Evolutionary conservation across 2,888 invertebrate genomes (phyloP).

Genomic region (Deilephila porcellus): DNA sequence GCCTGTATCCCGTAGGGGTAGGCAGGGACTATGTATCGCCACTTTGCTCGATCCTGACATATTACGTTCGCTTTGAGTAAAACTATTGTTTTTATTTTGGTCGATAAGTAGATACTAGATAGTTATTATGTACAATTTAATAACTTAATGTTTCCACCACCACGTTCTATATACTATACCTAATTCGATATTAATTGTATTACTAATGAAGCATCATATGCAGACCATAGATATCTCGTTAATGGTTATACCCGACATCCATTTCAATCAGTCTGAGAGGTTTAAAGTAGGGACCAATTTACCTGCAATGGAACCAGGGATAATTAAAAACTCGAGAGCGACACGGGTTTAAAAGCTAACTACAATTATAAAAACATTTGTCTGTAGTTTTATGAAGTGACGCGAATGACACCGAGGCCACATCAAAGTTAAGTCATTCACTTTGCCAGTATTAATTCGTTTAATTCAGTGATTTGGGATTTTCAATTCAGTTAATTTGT

Average conservation of each 20-base stretch:
- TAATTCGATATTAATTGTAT: no score
- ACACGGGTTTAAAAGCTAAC: neutral
- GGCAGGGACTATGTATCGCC: no score
- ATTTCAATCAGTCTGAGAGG: conserved; percentile 15
- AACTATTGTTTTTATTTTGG: no score
- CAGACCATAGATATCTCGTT: neutral
- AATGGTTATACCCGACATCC: neutral
- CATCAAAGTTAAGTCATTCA: neutral
- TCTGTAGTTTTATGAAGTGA: neutral
- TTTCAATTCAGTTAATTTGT: no score
- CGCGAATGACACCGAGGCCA: neutral
- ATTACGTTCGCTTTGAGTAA: no score
- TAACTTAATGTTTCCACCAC: no score
- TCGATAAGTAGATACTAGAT: no score
- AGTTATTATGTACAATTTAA: no score
- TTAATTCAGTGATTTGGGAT: neutral
- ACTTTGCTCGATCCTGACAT: no score
- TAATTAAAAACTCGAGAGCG: conserved; percentile 13
- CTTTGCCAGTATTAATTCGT: neutral
- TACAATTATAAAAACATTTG: neutral
- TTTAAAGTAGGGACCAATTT: conserved; percentile 12
- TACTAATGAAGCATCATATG: neutral
- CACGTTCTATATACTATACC: no score
- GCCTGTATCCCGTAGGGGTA: no score
- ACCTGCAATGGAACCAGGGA: neutral